These are phyloP conservation scores for Perizoma flavofasciatum DNA, from an alignment of 2,888 invertebrate species.

Conservation along the genomic window DNA sequence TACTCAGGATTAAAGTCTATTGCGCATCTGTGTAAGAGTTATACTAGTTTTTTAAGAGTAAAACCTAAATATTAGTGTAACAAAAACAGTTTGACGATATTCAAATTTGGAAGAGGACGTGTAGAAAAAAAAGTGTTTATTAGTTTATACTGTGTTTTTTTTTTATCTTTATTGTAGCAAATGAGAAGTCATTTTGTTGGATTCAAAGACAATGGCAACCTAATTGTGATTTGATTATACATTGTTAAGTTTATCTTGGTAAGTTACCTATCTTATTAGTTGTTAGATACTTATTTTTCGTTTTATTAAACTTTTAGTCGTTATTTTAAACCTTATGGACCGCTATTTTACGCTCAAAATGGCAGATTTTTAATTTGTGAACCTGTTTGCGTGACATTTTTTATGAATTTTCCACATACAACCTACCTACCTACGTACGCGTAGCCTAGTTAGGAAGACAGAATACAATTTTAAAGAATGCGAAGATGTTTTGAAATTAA, in stretches of 20 bases:
- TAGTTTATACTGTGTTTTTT: neutral
- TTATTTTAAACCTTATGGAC: no score
- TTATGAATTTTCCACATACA: no score
- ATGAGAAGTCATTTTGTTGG: slow-evolving; percentile 1
- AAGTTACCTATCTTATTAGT: slow-evolving; percentile 2
- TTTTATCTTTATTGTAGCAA: neutral
- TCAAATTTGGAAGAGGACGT: slow-evolving; percentile 1
- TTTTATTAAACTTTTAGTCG: no score
- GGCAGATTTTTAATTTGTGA: no score
- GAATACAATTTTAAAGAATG: no score
- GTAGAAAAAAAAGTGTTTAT: neutral
- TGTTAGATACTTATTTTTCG: neutral
- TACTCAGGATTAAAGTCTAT: neutral
- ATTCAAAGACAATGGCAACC: slow-evolving; percentile 18
- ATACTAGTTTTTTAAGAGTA: no score
- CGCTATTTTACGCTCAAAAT: no score
- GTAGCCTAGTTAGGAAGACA: no score
- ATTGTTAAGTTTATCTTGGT: slow-evolving; percentile 16
- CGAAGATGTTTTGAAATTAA: no score
- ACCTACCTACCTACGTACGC: no score
- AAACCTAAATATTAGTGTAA: neutral
- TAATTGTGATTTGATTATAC: slow-evolving; percentile 25
- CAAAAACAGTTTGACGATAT: neutral
- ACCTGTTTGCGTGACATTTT: no score
- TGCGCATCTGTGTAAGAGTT: neutral